Evolutionary conservation across 2,888 invertebrate genomes (phyloP), one percentile per base, ranked within the genome.

Genomic region (Leucania comma): DNA sequence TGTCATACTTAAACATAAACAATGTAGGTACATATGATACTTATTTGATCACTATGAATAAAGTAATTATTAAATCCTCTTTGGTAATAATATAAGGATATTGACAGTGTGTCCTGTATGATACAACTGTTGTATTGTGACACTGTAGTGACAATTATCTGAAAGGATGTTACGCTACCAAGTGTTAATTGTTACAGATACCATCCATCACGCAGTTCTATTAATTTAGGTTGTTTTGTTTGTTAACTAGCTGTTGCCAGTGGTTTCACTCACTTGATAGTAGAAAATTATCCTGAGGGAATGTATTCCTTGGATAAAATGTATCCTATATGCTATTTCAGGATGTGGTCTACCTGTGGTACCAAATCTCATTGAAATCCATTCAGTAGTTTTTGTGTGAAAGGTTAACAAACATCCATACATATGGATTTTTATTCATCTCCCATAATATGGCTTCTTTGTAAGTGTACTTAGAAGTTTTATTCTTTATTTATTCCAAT

Each of bases 71-170:
- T 62, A 53, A 48, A 32, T 29, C 38, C 38, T 62, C 46, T 14
- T 62, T 61, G 26, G 20, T 50, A 46, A 26, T 61, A 26, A 58
- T 17, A 20, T 32, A 20, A 64, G 26, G 48, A 53, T 68, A 64
- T 64, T 56, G 56, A 60, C 22, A 63, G 61, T 10, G 20, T 54
- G 24, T 68, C 35, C 59, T 66, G 62, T 61, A 59, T 72, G 38
- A 50, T 64, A 61, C 42, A 22, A 64, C 17, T 54, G 57, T 64
- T 42, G 46, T 56, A 56, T 69, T 85, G 73, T 70, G 65, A 75
- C 64, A 75, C 48, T 46, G 17, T 32, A 63, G 50, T 76, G 38
- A 69, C 75, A 78, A 78, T 81, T 80, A 85, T 85, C 83, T 70
- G 61, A 81, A 67, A 84, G 84, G 84, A 84, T 65, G 78, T 84